phyloP scores from a whole-genome alignment of 2,797 vertebrate species.

The Xyrichtys novacula region DNA sequence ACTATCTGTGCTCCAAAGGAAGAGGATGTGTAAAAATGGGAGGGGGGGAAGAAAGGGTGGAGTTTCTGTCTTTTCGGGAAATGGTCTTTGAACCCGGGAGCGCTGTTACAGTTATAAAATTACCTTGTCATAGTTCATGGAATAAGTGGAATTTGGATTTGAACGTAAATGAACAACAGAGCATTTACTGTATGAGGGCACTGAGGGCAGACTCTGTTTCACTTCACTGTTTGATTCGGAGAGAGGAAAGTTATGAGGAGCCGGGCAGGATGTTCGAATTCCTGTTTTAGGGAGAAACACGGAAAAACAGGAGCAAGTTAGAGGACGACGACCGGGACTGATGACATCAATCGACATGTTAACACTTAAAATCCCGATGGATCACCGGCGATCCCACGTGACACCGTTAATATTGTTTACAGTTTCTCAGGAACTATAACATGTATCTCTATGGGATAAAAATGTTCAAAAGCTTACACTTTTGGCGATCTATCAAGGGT shows the following conservation, averaged over 20 bases:
- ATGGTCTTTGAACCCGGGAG: constrained; percentile 57
- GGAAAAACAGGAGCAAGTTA: constrained; percentile 28
- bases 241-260: constrained; percentile 13
- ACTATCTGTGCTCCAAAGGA: constrained; percentile 68
- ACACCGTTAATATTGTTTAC: too few relatives aligned
- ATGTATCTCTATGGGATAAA: too few relatives aligned
- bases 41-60: constrained; percentile 32
- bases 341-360: constrained; percentile 40
- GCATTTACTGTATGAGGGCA: constrained; percentile 14
- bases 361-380: too few relatives aligned
- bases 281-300: constrained; percentile 24
- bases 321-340: constrained; percentile 3
- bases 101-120: constrained; percentile 22
- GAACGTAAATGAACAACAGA: not conserved
- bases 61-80: constrained; percentile 48
- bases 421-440: too few relatives aligned
- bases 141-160: constrained; percentile 42
- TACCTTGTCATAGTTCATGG: constrained; percentile 37
- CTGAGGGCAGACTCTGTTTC: constrained; percentile 19
- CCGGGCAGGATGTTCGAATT: not conserved
- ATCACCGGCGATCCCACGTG: too few relatives aligned
- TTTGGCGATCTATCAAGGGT: too few relatives aligned
- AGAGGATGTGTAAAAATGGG: constrained; percentile 68
- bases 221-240: constrained; percentile 10
- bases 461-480: too few relatives aligned